These are phyloP conservation scores for Syngnathus scovelli DNA, from an alignment of 2,113 vertebrate genomes.

Conservation along the genomic window DNA sequence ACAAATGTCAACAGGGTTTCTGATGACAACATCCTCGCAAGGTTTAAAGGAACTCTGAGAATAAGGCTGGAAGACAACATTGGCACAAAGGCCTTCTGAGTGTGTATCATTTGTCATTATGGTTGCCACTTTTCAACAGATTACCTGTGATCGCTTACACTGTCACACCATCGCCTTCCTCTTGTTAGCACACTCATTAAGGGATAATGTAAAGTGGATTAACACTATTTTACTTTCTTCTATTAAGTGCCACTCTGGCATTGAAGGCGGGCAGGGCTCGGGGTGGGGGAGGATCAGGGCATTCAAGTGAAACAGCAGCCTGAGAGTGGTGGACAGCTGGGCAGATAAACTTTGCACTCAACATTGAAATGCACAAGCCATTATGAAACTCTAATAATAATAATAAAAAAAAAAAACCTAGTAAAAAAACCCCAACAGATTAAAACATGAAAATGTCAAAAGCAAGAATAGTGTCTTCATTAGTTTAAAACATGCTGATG, in stretches of 20 bases:
- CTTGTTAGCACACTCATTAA: background rate
- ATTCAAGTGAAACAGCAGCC: background rate
- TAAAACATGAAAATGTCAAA: too few species aligned
- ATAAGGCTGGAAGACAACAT: background rate
- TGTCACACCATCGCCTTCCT: background rate
- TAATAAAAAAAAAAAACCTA: background rate
- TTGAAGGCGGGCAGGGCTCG: too few species aligned
- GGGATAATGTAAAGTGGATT: background rate
- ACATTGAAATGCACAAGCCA: background rate
- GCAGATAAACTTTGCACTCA: background rate
- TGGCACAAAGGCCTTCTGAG: background rate
- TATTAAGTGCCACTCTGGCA: background rate
- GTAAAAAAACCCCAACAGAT: background rate
- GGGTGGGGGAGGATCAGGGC: background rate
- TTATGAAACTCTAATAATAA: background rate
- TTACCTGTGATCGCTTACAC: background rate
- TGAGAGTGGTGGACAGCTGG: background rate
- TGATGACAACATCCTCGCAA: background rate
- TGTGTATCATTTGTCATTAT: background rate
- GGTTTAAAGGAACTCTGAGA: background rate
- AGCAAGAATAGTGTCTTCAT: background rate
- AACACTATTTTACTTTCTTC: constrained; percentile 2
- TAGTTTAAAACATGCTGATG: background rate
- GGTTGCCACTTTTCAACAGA: background rate
- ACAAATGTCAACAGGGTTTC: background rate